Evolutionary conservation across 2,113 vertebrate species (phyloP), one percentile per base, ranked within the genome.

Genomic region (Chaenogobius annularis): DNA sequence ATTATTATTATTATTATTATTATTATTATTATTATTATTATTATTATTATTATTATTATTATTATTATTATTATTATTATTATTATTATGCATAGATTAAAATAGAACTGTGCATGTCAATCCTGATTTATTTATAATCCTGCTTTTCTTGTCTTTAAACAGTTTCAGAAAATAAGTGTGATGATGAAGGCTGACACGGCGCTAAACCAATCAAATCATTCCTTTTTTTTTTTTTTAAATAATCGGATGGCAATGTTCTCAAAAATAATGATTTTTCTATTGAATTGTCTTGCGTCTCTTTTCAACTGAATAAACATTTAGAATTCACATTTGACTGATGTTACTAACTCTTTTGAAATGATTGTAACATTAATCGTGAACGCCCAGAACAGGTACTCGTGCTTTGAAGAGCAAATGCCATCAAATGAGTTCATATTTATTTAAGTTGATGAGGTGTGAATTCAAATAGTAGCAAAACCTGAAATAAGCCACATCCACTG

Each of bases 131-230:
- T 19, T 17, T 50, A 50, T 50, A 19, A 50, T 50, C 13, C 31
- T 59, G 12, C 63, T 44, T 70, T 58, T 43, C 44, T 17, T 71
- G 1, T 48, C 67, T 83, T 69, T 68, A 88, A 31, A 31, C 26
- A 31, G 26, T 31, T 31, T 31, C 82, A 77, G 83, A 70, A 54
- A 84, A 23, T 2, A 50, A 64, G 79, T n/a, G 79, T 75, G 54
- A 70, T 0, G 78, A 73, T 19, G 66, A 72, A 12, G 10, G 10
- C 69, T 75, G 66, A 86, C 70, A 70, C 19, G 0, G 43, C 35
- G 37, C 52, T 8, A 22, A 22, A 55, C 20, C 0, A 19, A 50
- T 19, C 47, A n/a, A 20, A 31, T 31, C 26, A 31, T 31, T 31
- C n/a, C n/a, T n/a, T n/a, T n/a, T n/a, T n/a, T n/a, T n/a, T n/a